Base-by-base conservation (phyloP, 2,113 vertebrate species). In the Pelvicachromis taeniatus region DNA sequence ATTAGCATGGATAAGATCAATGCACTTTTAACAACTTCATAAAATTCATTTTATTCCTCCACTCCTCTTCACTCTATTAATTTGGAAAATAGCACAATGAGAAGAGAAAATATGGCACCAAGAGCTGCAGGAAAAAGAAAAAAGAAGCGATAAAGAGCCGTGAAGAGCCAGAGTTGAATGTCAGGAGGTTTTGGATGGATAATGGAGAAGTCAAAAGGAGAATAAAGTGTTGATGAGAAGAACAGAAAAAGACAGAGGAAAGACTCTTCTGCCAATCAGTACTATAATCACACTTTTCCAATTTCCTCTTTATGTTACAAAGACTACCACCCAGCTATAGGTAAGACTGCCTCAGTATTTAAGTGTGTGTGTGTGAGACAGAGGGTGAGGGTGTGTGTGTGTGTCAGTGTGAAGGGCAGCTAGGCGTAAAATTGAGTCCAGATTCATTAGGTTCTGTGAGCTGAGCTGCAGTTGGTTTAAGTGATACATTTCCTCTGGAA, bases 371-470 rank as follows among this genome's bases (percentile, higher is more conserved):
- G 85, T 73, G 79, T 68, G 88, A n/a, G 77, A 31, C 77, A 38
- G 78, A n/a, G 82, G 5, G 77, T 35, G 79, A 6, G 86, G 17
- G 86, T 85, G 90, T 56, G 77, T 53, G 81, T 77, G 88, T 84
- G 88, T 91, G 87, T 92, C 83, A 85, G 89, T 90, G 75, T 87
- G 89, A 91, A 82, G 91, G 90, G 93, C 94, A 95, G 93, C 92
- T 92, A 90, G 92, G 93, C 93, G 94, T 94, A 94, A 95, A 95
- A 95, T 94, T 95, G 94, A 94, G 94, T 94, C 93, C 93, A 94
- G 93, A 95, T 95, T 94, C 94, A 95, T 95, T 95, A 94, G 91
- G 90, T 94, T 93, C 86, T 92, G 91, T 91, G 93, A 94, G 92
- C 91, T 93, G 93, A 94, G 93, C 93, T 93, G 91, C 93, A 93